These are phyloP conservation scores for Carcina quercana DNA, from an alignment of 2,888 invertebrate genomes.

Conservation along the genomic window DNA sequence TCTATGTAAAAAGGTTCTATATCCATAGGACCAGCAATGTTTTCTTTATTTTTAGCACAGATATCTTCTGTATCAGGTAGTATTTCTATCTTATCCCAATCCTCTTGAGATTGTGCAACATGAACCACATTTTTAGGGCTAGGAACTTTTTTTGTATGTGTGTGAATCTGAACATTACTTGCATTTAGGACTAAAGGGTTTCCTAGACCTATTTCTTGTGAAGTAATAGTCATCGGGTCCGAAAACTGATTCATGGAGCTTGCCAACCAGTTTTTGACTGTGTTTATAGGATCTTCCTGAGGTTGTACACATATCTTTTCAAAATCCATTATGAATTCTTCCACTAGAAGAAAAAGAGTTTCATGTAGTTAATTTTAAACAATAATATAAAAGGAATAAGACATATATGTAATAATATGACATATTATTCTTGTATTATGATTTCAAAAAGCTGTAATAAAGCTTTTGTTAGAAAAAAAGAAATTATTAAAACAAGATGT, in stretches of 20 bases:
- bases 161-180: constrained; percentile 45
- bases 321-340: constrained; percentile 35
- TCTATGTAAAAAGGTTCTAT: constrained; percentile 40
- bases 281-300: constrained; percentile 38
- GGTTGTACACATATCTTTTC: constrained; percentile 23
- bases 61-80: constrained; percentile 38
- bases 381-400: too few species aligned
- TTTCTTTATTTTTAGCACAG: constrained; percentile 31
- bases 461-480: too few species aligned
- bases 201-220: constrained; percentile 27
- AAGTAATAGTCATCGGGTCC: constrained; percentile 32
- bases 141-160: constrained; percentile 25
- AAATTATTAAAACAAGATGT: too few species aligned
- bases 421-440: too few species aligned
- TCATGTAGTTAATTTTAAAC: too few species aligned
- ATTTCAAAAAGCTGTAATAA: too few species aligned
- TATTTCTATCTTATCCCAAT: constrained; percentile 62
- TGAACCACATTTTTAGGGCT: constrained; percentile 31
- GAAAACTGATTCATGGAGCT: constrained; percentile 62
- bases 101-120: constrained; percentile 42
- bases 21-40: constrained; percentile 40
- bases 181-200: constrained; percentile 30
- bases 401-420: too few species aligned
- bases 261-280: constrained; percentile 56
- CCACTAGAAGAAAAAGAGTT: constrained; percentile 34